Evolutionary conservation across 2,888 invertebrate species (phyloP).

Genomic region (Drosophila cognata): DNA sequence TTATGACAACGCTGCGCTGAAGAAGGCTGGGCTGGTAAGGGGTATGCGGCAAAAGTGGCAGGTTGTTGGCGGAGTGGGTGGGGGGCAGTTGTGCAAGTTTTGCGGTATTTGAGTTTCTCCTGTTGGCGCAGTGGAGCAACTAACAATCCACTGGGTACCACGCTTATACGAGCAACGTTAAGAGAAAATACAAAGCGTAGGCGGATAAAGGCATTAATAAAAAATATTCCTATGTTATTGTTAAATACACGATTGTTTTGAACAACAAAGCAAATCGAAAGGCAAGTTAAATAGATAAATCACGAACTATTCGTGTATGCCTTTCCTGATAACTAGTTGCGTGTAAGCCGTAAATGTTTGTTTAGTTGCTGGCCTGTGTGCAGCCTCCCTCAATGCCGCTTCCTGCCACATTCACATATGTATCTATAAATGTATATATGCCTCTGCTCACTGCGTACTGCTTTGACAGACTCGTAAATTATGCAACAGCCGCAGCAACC

Average conservation of each 20-base stretch:
- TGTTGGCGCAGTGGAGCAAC: conserved; percentile 58
- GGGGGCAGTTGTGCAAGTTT: conserved; percentile 57
- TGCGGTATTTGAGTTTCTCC: conserved; percentile 77
- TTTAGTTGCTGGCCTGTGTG: conserved; percentile 14
- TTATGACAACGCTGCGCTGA: conserved; percentile 67
- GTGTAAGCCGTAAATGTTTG: conserved; percentile 34
- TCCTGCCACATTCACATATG: conserved; percentile 47
- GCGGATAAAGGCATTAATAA: neutral
- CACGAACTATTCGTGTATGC: neutral
- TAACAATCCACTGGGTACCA: conserved; percentile 39
- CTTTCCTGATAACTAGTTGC: neutral
- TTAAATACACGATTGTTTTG: neutral
- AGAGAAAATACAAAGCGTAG: neutral
- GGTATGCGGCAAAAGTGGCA: neutral
- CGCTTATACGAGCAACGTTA: conserved; percentile 49
- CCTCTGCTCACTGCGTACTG: conserved; percentile 27
- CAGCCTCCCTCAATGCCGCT: conserved; percentile 36
- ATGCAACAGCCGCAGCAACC: conserved; percentile 63
- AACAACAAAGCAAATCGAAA: neutral
- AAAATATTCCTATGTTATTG: neutral
- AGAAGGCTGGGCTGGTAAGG: neutral
- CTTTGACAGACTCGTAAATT: conserved; percentile 63
- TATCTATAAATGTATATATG: conserved; percentile 7
- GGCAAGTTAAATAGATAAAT: no score
- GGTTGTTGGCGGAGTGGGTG: neutral